These are phyloP conservation scores for Antrozous pallidus DNA, from an alignment of 2,797 vertebrate genomes.

Conservation along the genomic window DNA sequence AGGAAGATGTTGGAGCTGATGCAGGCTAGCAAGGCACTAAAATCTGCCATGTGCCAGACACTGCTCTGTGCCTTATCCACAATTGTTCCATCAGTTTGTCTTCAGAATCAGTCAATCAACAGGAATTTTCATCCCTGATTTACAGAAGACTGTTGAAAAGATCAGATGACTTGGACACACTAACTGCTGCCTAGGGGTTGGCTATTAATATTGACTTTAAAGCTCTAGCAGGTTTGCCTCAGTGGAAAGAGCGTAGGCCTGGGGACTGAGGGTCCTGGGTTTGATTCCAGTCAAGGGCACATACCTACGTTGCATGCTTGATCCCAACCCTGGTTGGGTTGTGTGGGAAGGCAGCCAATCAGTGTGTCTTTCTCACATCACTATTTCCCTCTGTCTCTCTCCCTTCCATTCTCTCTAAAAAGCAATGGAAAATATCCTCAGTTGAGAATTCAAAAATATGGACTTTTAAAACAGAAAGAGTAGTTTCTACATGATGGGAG, in stretches of 20 bases:
- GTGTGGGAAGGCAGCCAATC: no score
- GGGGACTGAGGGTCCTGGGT: no score
- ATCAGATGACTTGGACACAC: background rate
- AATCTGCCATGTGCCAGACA: rapidly evolving
- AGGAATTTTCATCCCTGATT: background rate
- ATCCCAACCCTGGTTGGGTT: no score
- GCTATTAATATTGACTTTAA: background rate
- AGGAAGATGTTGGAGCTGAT: background rate
- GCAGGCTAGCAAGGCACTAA: background rate
- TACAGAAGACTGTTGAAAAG: background rate
- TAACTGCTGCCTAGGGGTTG: background rate
- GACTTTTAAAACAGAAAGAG: background rate
- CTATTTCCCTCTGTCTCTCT: no score
- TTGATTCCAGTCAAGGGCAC: no score
- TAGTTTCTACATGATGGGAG: background rate
- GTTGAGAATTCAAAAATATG: background rate
- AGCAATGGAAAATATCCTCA: no score
- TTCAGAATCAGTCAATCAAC: background rate
- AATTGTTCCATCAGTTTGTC: background rate
- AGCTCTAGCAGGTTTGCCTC: no score
- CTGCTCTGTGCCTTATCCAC: background rate
- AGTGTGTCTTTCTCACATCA: no score
- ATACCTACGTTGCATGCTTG: no score
- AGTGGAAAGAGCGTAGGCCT: no score
- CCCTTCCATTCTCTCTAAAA: no score